Evolutionary conservation across 2,888 invertebrate genomes (phyloP), one percentile per base, ranked within the genome.

Genomic region (Leucozona laternaria): DNA sequence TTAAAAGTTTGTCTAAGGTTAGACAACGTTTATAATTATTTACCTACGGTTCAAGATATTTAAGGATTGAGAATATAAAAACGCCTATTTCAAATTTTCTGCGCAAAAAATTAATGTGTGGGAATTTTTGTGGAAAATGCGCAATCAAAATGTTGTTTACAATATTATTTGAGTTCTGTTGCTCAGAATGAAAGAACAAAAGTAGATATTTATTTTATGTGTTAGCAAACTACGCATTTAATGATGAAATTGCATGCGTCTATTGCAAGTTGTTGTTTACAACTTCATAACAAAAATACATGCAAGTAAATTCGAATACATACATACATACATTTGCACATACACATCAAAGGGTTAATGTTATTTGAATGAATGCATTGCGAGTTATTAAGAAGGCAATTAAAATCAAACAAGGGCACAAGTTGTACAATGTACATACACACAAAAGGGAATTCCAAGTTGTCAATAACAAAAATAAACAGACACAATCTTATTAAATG

Each of bases 241-340:
- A 66, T 68, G 57, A 66, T 76, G 76, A 76, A 66, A 76, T 58
- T 76, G 66, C 45, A 57, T 57, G 25, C 55, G 31, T 15, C 66
- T 15, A 66, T 76, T 76, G 53, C 66, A 76, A 45, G 57, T 76
- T 76, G 57, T 76, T 76, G 66, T 76, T 76, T 68, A 66, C 57
- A 68, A 68, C 45, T 57, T 48, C 34, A 34, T n/a, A 72, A 60
- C 60, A 60, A 58, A 72, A 50, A 48, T n/a, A 28, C 15, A 7
- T 17, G 31, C 28, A 31, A 7, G 20, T 40, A 45, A 28, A 25
- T 7, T 15, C 7, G 28, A 28, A 1, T 28, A 7, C 31, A 31
- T 8, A 22, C 2, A 20, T 11, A 20, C 5, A 50, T 11, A 22
- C 13, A 22, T 50, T 6, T 22, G 0, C 17, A 5, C 10, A 25